Conservation (phyloP, 2,797 vertebrate species). For the Loris lydekkerianus region DNA sequence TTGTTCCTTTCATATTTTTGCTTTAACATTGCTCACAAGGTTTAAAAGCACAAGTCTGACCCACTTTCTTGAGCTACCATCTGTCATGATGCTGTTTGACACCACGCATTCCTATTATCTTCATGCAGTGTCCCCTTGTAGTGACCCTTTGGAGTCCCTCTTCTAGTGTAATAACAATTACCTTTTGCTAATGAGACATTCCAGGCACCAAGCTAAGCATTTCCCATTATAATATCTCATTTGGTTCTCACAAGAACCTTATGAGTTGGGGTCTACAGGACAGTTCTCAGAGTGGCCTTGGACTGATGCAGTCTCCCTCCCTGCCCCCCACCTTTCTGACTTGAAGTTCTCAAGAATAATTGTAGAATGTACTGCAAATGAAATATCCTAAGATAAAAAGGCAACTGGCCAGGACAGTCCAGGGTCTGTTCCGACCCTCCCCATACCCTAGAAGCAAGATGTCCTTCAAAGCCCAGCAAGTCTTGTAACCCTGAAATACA, state of each 20-base stretch:
- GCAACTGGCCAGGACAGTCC: not conserved
- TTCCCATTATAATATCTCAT: not conserved
- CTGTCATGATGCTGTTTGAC: not conserved
- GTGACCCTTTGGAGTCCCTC: not conserved
- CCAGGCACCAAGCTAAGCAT: not conserved
- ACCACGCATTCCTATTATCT: not conserved
- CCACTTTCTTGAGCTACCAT: not conserved
- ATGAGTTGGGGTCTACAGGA: not conserved
- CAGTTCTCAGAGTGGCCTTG: not conserved
- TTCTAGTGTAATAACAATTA: slow-evolving; percentile 16
- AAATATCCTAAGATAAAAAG: not conserved
- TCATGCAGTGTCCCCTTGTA: not conserved
- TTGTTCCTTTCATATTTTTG: not conserved
- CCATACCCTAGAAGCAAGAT: not conserved
- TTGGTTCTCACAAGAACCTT: not conserved
- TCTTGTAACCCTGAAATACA: not conserved
- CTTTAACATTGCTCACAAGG: not conserved
- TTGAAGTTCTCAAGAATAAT: not conserved
- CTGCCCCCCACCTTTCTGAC: not conserved
- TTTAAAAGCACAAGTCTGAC: not conserved
- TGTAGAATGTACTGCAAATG: not conserved
- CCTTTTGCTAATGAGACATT: not conserved
- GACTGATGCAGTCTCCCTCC: not conserved
- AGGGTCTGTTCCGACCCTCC: not conserved
- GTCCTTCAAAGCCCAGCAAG: not conserved